Conservation (phyloP, 1,140 invertebrate genomes). For the Drosophila mauritiana region DNA sequence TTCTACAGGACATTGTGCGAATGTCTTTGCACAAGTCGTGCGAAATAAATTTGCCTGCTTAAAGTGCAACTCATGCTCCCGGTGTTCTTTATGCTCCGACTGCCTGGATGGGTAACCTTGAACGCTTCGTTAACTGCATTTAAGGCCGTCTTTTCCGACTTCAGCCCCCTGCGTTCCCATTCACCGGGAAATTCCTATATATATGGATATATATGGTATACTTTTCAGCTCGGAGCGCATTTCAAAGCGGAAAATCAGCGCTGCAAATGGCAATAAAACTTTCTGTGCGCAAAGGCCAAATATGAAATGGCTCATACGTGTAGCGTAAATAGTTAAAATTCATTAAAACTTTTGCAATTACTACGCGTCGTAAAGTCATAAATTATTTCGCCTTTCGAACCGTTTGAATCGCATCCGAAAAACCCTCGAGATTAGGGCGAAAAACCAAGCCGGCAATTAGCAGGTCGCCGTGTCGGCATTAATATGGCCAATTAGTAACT, state of each 20-base stretch:
- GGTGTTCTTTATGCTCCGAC: constrained; percentile 23
- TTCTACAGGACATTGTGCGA: constrained; percentile 42
- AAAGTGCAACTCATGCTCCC: constrained; percentile 67
- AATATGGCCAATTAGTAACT: constrained; percentile 66
- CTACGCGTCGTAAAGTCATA: constrained; percentile 46
- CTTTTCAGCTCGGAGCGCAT: constrained; percentile 14
- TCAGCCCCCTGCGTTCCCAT: not conserved
- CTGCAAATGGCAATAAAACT: constrained; percentile 71
- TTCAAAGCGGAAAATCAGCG: constrained; percentile 56
- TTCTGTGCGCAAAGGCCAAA: constrained; percentile 46
- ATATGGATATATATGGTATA: constrained; percentile 2
- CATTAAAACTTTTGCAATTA: constrained; percentile 77
- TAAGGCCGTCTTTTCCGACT: constrained; percentile 32
- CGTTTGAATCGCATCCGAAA: not conserved
- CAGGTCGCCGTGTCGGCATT: constrained; percentile 39
- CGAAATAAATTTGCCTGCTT: constrained; percentile 72
- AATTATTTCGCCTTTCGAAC: constrained; percentile 53
- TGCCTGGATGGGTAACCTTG: constrained; percentile 50
- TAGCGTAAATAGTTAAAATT: constrained; percentile 68
- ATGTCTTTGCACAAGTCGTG: constrained; percentile 64
- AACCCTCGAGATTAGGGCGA: constrained; percentile 16
- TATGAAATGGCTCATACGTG: constrained; percentile 62
- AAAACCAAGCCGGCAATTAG: constrained; percentile 48
- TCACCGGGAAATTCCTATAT: constrained; percentile 14
- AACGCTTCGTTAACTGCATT: constrained; percentile 71